phyloP scores from a whole-genome alignment of 2,797 vertebrate species.

The Myiotriccus ornatus region DNA sequence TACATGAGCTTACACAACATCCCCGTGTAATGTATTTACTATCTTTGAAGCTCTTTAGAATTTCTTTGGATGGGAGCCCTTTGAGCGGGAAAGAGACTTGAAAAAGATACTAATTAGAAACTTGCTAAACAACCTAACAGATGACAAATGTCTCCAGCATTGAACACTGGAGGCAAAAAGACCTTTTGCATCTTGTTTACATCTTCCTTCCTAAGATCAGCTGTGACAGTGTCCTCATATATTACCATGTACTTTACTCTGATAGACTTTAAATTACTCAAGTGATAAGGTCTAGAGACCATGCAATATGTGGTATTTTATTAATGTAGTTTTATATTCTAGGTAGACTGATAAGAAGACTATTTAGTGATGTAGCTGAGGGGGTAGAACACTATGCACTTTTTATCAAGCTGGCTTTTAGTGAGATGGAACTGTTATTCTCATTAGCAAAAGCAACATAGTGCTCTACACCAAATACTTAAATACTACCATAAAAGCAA shows the following conservation, averaged over 20 bases:
- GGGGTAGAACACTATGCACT: neutral
- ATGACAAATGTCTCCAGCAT: neutral
- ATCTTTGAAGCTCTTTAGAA: neutral
- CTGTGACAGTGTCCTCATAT: neutral
- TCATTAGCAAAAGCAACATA: neutral
- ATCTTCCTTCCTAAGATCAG: neutral
- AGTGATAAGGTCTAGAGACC: neutral
- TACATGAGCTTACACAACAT: neutral
- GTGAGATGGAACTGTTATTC: neutral
- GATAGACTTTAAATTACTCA: slow-evolving; percentile 18
- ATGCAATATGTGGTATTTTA: neutral
- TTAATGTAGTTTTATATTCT: slow-evolving; percentile 15
- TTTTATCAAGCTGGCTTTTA: slow-evolving; percentile 13
- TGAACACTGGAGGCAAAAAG: slow-evolving; percentile 31
- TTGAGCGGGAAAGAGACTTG: neutral
- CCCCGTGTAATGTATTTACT: neutral
- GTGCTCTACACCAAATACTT: neutral
- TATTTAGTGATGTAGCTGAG: neutral
- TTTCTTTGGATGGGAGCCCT: neutral
- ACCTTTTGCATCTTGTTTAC: neutral
- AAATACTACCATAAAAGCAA: neutral
- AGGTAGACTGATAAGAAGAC: slow-evolving; percentile 21
- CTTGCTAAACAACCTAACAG: neutral
- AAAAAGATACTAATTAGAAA: neutral
- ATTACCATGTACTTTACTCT: slow-evolving; percentile 9